Percentiles rank a stretch among this genome's conserved stretches.
phyloP scores from a whole-genome alignment of 2,888 invertebrate species.

The Rotaria socialis region DNA sequence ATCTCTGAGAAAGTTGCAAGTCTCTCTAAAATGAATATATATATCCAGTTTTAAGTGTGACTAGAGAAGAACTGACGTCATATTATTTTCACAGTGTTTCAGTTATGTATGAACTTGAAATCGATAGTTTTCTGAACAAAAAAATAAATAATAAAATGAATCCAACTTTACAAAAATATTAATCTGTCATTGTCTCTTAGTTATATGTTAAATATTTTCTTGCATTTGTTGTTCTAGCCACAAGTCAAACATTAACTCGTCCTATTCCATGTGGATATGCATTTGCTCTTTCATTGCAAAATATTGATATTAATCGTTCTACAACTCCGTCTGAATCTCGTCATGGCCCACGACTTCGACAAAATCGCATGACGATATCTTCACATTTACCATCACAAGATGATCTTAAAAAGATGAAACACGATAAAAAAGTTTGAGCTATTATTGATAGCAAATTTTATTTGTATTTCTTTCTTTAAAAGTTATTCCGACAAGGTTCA shows the following conservation, averaged over 20 bases:
- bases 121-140: no score
- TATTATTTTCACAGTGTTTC: no score
- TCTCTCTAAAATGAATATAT: no score
- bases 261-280: conserved; percentile 31
- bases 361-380: conserved; percentile 65
- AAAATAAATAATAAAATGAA: no score
- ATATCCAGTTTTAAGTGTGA: no score
- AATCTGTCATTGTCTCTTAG: no score
- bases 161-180: no score
- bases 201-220: no score
- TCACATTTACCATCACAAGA: conserved; percentile 72
- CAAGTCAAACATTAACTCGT: conserved; percentile 1
- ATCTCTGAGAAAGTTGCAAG: no score
- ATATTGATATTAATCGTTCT: background rate
- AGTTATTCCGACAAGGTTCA: conserved; percentile 69
- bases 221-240: background rate
- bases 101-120: no score
- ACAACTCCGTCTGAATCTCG: background rate
- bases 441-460: background rate
- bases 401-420: conserved; percentile 76
- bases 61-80: no score
- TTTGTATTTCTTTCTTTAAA: background rate
- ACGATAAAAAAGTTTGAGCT: conserved; percentile 75
- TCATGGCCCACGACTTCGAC: conserved; percentile 51
- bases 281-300: background rate